phyloP scores from a whole-genome alignment of 2,113 vertebrate species.

The Pionites leucogaster region DNA sequence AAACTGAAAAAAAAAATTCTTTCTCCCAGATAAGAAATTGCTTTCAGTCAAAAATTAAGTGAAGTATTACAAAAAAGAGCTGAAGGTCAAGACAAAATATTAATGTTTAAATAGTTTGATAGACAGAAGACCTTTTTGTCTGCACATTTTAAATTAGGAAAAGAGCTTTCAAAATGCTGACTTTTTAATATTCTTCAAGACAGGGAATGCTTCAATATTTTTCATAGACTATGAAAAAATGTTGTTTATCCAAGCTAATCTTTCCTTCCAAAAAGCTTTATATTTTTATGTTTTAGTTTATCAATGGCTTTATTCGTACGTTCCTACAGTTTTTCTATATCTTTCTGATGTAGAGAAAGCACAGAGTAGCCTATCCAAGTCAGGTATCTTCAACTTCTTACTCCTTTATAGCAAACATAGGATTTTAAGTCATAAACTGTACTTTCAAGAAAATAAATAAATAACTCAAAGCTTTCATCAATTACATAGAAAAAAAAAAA shows the following conservation, averaged over 20 bases:
- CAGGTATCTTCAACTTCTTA: neutral
- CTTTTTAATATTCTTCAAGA: neutral
- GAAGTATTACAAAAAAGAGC: neutral
- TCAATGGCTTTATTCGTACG: neutral
- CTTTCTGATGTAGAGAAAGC: neutral
- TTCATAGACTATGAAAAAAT: neutral
- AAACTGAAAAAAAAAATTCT: neutral
- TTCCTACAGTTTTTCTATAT: neutral
- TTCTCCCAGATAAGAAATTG: neutral
- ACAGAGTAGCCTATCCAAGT: neutral
- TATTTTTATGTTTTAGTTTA: neutral
- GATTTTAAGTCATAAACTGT: neutral
- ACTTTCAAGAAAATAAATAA: neutral
- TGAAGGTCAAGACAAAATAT: neutral
- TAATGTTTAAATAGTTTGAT: neutral
- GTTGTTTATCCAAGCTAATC: neutral
- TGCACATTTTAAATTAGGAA: neutral
- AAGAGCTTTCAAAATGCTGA: neutral
- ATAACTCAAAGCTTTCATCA: neutral
- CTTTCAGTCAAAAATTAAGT: neutral
- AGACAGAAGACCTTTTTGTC: neutral
- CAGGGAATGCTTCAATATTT: neutral
- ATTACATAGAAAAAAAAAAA: neutral
- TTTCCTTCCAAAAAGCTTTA: neutral
- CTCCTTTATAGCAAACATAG: neutral